Base-by-base conservation (phyloP, 2,888 invertebrate genomes). In the Drosophila rellima region DNA sequence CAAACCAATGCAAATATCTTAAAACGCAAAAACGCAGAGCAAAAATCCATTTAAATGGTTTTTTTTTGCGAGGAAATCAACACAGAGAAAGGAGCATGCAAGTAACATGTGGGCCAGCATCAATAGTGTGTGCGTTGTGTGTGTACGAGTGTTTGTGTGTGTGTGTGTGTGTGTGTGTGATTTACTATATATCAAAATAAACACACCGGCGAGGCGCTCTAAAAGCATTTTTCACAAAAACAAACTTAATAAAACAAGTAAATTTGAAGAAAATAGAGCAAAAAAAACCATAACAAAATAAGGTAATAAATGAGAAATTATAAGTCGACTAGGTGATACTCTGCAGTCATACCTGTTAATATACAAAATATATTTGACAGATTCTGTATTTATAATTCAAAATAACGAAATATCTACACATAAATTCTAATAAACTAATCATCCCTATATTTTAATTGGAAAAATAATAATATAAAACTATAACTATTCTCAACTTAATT, bases 181-280 rank as follows among this genome's bases (percentile, higher is more conserved):
- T 52, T 70, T 40, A 37, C 17, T 55, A 55, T 64, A 66, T 71
- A 82, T 80, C 62, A 88, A 88, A 82, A 88, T 82, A 86, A 86
- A 82, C 74, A 85, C 59, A 71, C 65, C 52, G 45, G 64, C 17
- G 63, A 65, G 70, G 54, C 77, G 69, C 66, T 78, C 74, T 86
- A 78, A 83, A 82, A 82, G 88, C 75, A 73, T 83, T 85, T 72
- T 66, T 57, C 70, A 57, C 61, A 73, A 71, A 65, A 73, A 73
- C 65, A 70, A 80, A 64, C 71, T 48, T 67, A 70, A 60, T 64
- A 48, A 59, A 88, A 68, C 39, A 70, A 66, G 51, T 17, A 59
- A 64, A 69, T 59, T 59, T 71, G 13, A 52, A 18, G 40, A 54
- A 40, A 51, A 63, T 73, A 65, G 57, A 45, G 26, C 44, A 13